A percentile compares a stretch with the other conserved stretches of the same genome.
Evolutionary conservation across 2,888 invertebrate species (phyloP).

Genomic region (Adela reaumurella): DNA sequence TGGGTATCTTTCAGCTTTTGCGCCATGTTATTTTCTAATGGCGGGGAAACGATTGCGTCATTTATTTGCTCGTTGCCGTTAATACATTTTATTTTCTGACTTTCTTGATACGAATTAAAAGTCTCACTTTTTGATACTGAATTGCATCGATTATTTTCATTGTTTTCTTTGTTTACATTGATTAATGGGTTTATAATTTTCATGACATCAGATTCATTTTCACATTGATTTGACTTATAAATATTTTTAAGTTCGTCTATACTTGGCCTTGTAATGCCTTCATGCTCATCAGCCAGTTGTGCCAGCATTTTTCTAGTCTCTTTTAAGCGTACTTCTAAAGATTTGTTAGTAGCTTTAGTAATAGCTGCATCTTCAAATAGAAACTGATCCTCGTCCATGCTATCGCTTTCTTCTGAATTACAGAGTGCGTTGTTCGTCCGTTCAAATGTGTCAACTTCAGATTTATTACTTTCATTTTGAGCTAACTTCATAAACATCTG

Average conservation of each 20-base stretch:
- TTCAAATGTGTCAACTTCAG: too few species aligned
- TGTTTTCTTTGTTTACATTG: too few species aligned
- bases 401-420: constrained; percentile 15
- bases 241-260: too few species aligned
- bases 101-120: too few species aligned
- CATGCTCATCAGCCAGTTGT: constrained; percentile 33
- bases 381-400: constrained; percentile 28
- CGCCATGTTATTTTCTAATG: too few species aligned
- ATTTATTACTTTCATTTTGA: constrained; percentile 5
- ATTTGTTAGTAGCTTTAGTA: constrained; percentile 35
- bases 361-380: constrained; percentile 39
- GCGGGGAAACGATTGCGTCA: too few species aligned
- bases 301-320: constrained; percentile 42
- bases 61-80: background rate
- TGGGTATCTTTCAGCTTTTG: constrained; percentile 9
- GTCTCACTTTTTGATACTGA: too few species aligned
- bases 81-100: background rate
- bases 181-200: too few species aligned
- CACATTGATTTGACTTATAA: too few species aligned
- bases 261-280: constrained; percentile 16
- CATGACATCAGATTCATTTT: too few species aligned
- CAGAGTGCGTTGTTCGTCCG: too few species aligned
- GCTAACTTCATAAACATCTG: constrained; percentile 28
- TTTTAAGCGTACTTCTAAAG: constrained; percentile 38
- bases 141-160: background rate